Base-by-base conservation (phyloP, 2,113 vertebrate genomes). In the Bubo blakistoni region DNA sequence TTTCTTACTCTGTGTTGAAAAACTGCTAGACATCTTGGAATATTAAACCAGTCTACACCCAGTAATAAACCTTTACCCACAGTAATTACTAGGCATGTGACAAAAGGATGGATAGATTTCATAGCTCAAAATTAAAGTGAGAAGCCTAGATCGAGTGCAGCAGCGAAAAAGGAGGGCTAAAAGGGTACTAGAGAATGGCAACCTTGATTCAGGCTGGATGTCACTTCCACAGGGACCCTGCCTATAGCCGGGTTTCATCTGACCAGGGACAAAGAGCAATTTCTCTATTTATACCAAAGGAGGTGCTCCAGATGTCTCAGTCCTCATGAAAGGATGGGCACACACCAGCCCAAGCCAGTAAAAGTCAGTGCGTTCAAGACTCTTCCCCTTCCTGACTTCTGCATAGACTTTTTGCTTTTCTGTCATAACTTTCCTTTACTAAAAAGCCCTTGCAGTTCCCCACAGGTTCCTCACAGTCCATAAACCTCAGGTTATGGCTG, bases 301-400 rank as follows among this genome's bases (percentile, higher is more conserved):
- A 72, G 18, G 8, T 46, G 34, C 10, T 69, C 38, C 66, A 58
- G 30, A 29, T 51, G 30, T 4, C 65, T 42, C 25, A 14, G 36
- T 67, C 32, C 25, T 67, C 2, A 0, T 18, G 47, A 62, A 19
- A 73, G 21, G 22, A 57, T 38, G 38, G 40, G 21, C 30, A 49
- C 9, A 38, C 2, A 19, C 6, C 81, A 78, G 46, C 9, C 40
- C 29, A 62, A 86, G 16, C 13, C 55, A 42, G 27, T 5, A 16
- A 22, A 63, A 34, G 7, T 14, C 40, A 21, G 46, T 3, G 10
- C 0, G 0, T 12, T 66, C 26, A 20, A 27, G 15, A 27, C 20
- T 80, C 44, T 81, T 65, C n/a, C 22, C 4, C 10, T 3, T 74
- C 62, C 24, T 0, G 1, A 65, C 19, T 76, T 70, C 29, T 80